Conservation (phyloP, 2,113 vertebrate species). For the Albula glossodonta region DNA sequence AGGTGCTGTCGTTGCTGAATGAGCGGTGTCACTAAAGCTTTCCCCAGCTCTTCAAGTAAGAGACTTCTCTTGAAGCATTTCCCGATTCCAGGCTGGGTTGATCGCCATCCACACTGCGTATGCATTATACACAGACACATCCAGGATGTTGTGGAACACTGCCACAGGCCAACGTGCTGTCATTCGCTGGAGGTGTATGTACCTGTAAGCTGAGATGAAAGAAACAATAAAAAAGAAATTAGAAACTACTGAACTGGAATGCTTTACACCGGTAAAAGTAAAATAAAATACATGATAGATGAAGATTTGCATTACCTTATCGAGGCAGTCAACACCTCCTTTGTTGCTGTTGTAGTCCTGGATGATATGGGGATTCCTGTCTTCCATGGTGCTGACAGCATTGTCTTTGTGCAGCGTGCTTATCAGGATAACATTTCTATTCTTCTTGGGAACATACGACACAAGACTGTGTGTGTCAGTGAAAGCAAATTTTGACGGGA, state of each 20-base stretch:
- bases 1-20: too few species aligned
- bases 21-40: too few species aligned
- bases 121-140: too few species aligned
- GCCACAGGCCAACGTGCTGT: constrained; percentile 26
- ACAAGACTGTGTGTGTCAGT: neutral
- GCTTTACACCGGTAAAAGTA: too few species aligned
- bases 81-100: constrained; percentile 7
- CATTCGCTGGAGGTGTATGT: neutral
- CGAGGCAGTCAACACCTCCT: neutral
- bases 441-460: neutral
- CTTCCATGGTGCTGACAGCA: neutral
- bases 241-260: too few species aligned
- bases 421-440: constrained; percentile 8
- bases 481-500: neutral
- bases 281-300: neutral
- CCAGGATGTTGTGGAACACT: neutral
- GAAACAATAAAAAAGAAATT: too few species aligned
- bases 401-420: constrained; percentile 13
- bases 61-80: neutral
- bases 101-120: too few species aligned
- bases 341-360: neutral
- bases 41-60: constrained; percentile 11
- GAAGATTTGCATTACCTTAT: neutral
- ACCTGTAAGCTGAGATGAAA: too few species aligned
- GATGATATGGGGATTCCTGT: neutral